Evolutionary conservation across 1,140 invertebrate genomes (phyloP).

Genomic region (Dreissena rostriformis): DNA sequence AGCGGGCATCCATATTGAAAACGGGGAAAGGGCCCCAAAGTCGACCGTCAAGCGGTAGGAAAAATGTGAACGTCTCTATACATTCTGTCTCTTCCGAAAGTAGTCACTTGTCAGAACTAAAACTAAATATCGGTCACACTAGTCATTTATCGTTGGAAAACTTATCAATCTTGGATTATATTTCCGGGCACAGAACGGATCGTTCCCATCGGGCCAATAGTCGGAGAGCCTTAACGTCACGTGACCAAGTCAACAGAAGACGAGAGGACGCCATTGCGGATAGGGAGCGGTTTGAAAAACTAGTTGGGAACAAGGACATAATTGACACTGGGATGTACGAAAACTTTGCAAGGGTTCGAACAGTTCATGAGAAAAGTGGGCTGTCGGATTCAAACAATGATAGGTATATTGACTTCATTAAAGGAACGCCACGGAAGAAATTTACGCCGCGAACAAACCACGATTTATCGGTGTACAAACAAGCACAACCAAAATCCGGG

Average conservation of each 20-base stretch:
- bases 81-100: slow-evolving; percentile 2
- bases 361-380: not conserved
- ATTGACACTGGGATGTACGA: slow-evolving; percentile 40
- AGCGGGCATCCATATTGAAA: not conserved
- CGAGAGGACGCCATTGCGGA: slow-evolving; percentile 44
- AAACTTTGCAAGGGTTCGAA: slow-evolving; percentile 45
- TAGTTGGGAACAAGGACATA: slow-evolving; percentile 49
- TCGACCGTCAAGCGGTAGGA: not conserved
- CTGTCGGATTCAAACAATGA: slow-evolving; percentile 39
- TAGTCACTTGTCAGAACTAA: not conserved
- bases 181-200: slow-evolving; percentile 22
- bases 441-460: slow-evolving; percentile 40
- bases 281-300: slow-evolving; percentile 50
- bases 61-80: slow-evolving; percentile 34
- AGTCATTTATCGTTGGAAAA: slow-evolving; percentile 39
- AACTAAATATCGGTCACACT: slow-evolving; percentile 44
- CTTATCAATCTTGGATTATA: slow-evolving; percentile 43
- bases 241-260: not conserved
- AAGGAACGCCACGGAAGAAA: slow-evolving; percentile 26
- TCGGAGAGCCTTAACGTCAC: not conserved
- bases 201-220: not conserved
- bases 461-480: slow-evolving; percentile 36
- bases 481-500: slow-evolving; percentile 15
- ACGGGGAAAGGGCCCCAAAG: not conserved
- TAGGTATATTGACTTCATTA: slow-evolving; percentile 10